These are phyloP conservation scores for Rhyacophila evoluta DNA, from an alignment of 2,888 invertebrate species.

Conservation along the genomic window DNA sequence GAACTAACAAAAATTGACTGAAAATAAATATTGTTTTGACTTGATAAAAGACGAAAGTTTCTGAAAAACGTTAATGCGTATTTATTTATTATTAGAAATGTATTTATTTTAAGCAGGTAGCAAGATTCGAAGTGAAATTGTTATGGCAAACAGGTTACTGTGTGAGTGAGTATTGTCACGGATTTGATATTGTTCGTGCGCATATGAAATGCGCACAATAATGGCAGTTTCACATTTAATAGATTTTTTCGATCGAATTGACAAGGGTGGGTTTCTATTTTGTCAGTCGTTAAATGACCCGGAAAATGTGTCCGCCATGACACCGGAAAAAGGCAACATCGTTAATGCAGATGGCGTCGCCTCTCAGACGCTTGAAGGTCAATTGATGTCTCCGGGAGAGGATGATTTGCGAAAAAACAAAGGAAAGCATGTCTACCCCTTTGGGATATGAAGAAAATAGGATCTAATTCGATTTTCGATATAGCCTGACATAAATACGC, in stretches of 20 bases:
- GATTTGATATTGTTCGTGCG: too few relatives aligned
- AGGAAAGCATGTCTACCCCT: not conserved
- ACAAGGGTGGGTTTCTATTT: conserved; percentile 27
- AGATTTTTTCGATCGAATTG: not conserved
- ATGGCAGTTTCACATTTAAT: not conserved
- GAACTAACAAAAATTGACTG: too few relatives aligned
- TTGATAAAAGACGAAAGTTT: too few relatives aligned
- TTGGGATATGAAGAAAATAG: not conserved
- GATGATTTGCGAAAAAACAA: conserved; percentile 21
- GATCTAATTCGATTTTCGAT: not conserved
- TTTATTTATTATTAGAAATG: too few relatives aligned
- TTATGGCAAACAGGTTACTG: too few relatives aligned
- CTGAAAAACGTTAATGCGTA: too few relatives aligned
- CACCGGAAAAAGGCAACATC: conserved; percentile 27
- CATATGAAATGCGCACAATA: not conserved
- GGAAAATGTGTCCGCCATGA: conserved; percentile 39
- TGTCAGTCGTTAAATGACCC: conserved; percentile 37
- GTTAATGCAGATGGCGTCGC: conserved; percentile 33
- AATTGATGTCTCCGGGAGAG: conserved; percentile 13
- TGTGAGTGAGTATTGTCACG: too few relatives aligned
- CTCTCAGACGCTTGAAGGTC: conserved; percentile 25
- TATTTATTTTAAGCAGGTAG: too few relatives aligned
- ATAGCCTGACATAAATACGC: not conserved
- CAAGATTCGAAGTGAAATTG: too few relatives aligned
- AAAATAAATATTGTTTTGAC: too few relatives aligned